Percentiles rank a stretch among this genome's conserved stretches.
Evolutionary conservation across 1,140 invertebrate species (phyloP).

Genomic region (Aphelenchoides besseyi): DNA sequence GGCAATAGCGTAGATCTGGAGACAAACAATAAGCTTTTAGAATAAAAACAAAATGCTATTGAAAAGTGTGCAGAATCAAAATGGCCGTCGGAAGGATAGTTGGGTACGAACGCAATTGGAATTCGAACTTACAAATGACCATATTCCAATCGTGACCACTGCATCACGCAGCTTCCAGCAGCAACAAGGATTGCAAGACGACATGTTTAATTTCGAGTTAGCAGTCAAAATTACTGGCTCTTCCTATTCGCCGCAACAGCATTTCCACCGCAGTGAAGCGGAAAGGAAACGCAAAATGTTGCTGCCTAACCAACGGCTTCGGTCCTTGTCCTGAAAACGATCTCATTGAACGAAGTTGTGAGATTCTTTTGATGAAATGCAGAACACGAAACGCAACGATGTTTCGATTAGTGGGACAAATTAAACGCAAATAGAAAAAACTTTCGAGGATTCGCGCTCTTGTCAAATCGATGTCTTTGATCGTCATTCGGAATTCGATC

Average conservation of each 20-base stretch:
- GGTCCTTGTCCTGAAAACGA: too few species aligned
- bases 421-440: too few species aligned
- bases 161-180: conserved; percentile 56
- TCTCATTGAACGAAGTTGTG: too few species aligned
- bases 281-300: not conserved
- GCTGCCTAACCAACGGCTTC: not conserved
- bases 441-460: too few species aligned
- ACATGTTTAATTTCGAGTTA: conserved; percentile 10
- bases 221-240: too few species aligned
- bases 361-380: too few species aligned
- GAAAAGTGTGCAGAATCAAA: not conserved
- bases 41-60: not conserved
- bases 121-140: conserved; percentile 47
- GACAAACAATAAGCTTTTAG: not conserved
- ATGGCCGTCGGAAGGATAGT: not conserved
- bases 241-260: not conserved
- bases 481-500: too few species aligned
- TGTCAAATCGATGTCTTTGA: too few species aligned
- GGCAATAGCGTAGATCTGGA: conserved; percentile 58
- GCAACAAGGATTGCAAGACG: conserved; percentile 53
- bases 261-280: too few species aligned
- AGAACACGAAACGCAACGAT: too few species aligned
- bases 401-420: too few species aligned
- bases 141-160: conserved; percentile 48
- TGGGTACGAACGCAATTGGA: not conserved